Conservation (phyloP, 2,113 vertebrate species). For the Morone chrysops region DNA sequence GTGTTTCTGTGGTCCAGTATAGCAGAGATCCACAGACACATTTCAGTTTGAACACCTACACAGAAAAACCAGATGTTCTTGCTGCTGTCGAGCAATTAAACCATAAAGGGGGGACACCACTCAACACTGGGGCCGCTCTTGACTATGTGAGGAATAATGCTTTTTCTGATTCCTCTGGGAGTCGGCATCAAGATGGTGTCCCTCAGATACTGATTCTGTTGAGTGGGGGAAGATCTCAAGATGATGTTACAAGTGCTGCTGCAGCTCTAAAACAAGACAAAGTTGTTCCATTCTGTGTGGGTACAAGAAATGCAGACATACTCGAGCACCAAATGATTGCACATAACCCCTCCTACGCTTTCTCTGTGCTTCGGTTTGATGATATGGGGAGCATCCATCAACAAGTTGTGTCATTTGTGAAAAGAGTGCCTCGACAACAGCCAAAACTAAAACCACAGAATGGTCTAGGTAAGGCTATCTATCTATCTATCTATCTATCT, state of each 20-base stretch:
- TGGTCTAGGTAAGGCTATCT: slow-evolving; percentile 75
- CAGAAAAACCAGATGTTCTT: slow-evolving; percentile 73
- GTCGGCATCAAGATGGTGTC: slow-evolving; percentile 79
- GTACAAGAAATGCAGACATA: slow-evolving; percentile 83
- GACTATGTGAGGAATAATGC: slow-evolving; percentile 73
- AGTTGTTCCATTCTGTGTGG: slow-evolving; percentile 78
- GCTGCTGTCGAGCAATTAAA: slow-evolving; percentile 68
- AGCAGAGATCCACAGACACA: slow-evolving; percentile 75
- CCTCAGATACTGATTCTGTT: slow-evolving; percentile 84
- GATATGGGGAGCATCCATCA: slow-evolving; percentile 71
- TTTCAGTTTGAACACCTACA: slow-evolving; percentile 80
- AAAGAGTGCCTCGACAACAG: slow-evolving; percentile 79
- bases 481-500: slow-evolving; percentile 27
- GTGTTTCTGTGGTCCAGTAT: slow-evolving; percentile 83
- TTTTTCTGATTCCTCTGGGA: slow-evolving; percentile 76
- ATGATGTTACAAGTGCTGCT: slow-evolving; percentile 78
- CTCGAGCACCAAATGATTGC: slow-evolving; percentile 83
- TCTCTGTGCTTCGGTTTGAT: slow-evolving; percentile 77
- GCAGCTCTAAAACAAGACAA: slow-evolving; percentile 73
- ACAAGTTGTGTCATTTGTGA: slow-evolving; percentile 80
- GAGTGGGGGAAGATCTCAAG: slow-evolving; percentile 79
- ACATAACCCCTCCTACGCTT: slow-evolving; percentile 78
- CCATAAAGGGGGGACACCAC: slow-evolving; percentile 78
- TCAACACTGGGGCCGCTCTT: slow-evolving; percentile 80
- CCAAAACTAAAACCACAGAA: slow-evolving; percentile 51